Base-by-base conservation (phyloP, 2,113 vertebrate species). In the Drymodes brunneopygia region DNA sequence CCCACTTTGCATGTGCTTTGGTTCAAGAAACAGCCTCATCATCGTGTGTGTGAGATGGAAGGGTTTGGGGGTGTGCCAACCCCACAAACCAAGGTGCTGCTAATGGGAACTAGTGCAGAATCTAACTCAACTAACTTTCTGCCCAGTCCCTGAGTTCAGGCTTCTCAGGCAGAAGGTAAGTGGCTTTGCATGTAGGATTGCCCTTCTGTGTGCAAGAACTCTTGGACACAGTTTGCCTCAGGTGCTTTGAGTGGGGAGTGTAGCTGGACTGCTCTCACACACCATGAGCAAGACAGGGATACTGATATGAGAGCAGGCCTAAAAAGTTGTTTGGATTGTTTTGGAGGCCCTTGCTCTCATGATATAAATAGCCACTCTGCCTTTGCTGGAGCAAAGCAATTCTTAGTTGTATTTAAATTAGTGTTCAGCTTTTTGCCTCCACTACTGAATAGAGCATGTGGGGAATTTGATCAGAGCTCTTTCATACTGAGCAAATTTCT, bases 101-200 rank as follows among this genome's bases (percentile, higher is more conserved):
- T 62, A 35, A 44, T 0, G 19, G 83, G 79, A 84, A 64, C 47
- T 7, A 1, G 40, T 51, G 45, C 47, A 82, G 81, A 96, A 45
- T 79, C 86, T 97, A 94, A 96, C 84, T 62, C 4, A 1, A 97
- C 95, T 97, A 97, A 97, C 94, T 86, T 84, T 84, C 87, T 1
- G 38, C 73, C 93, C 73, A 74, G 67, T 42, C 51, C 44, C 62
- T 86, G 79, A 70, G 36, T 64, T 81, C 85, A 81, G 93, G 75
- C 61, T 82, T 84, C 83, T 92, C 67, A 50, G 33, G 61, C 60
- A 64, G 57, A 92, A 95, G 96, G 97, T 97, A 96, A 95, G 97
- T 96, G 66, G 28, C 60, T 66, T 66, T 90, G 97, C 97, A 97
- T 95, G 95, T 4, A 69, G 83, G 36, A 84, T 54, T 95, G 83